Percentiles rank a stretch among this genome's conserved stretches.
Conservation (phyloP, 2,888 invertebrate genomes). For the Patella ulyssiponensis region DNA sequence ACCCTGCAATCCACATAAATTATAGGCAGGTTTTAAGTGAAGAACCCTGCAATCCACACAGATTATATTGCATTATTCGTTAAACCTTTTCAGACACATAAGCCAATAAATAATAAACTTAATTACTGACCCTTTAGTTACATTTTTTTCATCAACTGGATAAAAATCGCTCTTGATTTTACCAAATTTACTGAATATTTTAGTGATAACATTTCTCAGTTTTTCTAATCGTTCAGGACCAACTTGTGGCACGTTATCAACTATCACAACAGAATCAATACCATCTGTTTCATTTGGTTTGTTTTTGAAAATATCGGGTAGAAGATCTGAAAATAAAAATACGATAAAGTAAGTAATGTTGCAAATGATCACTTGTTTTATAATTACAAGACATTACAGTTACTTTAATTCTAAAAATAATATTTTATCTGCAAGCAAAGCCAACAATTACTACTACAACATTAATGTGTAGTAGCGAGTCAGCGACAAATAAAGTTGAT, state of each 20-base stretch:
- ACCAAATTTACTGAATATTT: constrained; percentile 90
- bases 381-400: too few species aligned
- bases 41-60: too few species aligned
- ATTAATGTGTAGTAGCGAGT: too few species aligned
- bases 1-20: too few species aligned
- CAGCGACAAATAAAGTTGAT: too few species aligned
- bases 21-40: too few species aligned
- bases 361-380: too few species aligned
- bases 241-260: constrained; percentile 96
- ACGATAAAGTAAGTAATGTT: neutral
- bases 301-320: constrained; percentile 89
- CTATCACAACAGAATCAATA: constrained; percentile 94
- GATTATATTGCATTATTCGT: too few species aligned
- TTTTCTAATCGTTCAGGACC: constrained; percentile 92
- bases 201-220: constrained; percentile 90
- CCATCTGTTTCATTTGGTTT: constrained; percentile 96
- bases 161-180: constrained; percentile 90
- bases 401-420: too few species aligned
- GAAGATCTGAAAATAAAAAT: constrained; percentile 80
- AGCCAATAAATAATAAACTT: neutral
- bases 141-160: constrained; percentile 86
- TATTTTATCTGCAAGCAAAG: too few species aligned
- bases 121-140: constrained; percentile 82
- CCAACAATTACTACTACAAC: too few species aligned
- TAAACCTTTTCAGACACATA: too few species aligned